Conservation (phyloP, 1,140 invertebrate species). For the Phthorimaea operculella region DNA sequence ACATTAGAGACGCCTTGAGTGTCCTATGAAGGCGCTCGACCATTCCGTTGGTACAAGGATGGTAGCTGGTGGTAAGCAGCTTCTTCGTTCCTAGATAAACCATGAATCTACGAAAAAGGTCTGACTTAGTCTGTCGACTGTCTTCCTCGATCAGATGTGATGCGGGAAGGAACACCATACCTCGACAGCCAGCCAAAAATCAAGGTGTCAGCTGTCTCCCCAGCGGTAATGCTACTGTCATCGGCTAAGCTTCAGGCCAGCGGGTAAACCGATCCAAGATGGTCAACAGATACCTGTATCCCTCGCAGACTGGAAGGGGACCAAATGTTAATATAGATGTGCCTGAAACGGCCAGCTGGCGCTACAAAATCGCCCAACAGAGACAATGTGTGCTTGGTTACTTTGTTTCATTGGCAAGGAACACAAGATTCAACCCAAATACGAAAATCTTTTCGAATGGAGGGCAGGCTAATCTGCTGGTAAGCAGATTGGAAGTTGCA, state of each 20-base stretch:
- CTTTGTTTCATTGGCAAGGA: background rate
- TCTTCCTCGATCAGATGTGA: no score
- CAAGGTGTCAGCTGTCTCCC: background rate
- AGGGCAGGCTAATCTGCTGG: background rate
- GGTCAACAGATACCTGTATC: background rate
- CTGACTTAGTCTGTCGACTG: no score
- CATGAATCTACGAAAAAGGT: no score
- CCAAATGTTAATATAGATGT: background rate
- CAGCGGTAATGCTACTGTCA: background rate
- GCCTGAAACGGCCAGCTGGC: conserved; percentile 1
- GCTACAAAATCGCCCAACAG: background rate
- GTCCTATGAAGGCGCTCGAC: no score
- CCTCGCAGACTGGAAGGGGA: background rate
- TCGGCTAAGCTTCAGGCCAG: background rate
- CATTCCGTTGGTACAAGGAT: no score
- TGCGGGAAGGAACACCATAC: no score
- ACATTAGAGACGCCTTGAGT: no score
- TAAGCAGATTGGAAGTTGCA: background rate
- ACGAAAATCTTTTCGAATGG: background rate
- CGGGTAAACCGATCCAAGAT: background rate
- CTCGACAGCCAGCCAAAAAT: no score
- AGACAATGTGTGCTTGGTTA: background rate
- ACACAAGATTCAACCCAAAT: background rate
- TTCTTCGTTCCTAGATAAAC: no score
- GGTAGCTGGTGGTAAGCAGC: no score